Conservation (phyloP, 2,888 invertebrate genomes). For the Halictus ligatus region DNA sequence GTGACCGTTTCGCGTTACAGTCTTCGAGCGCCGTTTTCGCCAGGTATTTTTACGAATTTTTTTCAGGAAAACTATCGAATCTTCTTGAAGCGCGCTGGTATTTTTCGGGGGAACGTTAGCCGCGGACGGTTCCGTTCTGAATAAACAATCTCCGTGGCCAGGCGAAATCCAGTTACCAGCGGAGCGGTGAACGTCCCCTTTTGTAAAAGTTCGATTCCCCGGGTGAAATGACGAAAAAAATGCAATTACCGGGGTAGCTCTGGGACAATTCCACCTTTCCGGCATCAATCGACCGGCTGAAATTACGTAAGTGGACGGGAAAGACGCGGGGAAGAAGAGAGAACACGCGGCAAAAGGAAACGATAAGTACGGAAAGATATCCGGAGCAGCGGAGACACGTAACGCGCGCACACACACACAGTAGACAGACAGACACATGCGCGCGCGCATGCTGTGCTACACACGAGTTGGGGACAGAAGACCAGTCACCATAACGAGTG, state of each 20-base stretch:
- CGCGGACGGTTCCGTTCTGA: not conserved
- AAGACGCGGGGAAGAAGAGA: not conserved
- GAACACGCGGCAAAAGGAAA: constrained; percentile 26
- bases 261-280: constrained; percentile 9
- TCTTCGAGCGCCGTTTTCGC: not conserved
- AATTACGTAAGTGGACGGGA: constrained; percentile 45
- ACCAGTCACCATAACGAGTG: constrained; percentile 51
- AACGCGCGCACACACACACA: not conserved
- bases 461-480: not conserved
- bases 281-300: constrained; percentile 23
- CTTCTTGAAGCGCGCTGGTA: not conserved
- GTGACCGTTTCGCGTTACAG: not conserved
- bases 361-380: not conserved
- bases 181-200: not conserved
- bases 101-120: not conserved
- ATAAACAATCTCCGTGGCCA: not conserved
- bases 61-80: too few relatives aligned
- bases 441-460: not conserved
- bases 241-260: constrained; percentile 20
- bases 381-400: not conserved
- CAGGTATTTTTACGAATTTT: too few relatives aligned
- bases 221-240: constrained; percentile 13
- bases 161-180: constrained; percentile 6
- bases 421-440: too few relatives aligned
- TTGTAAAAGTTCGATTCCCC: not conserved